phyloP scores from a whole-genome alignment of 2,888 invertebrate species.

The Caenorhabditis angaria region DNA sequence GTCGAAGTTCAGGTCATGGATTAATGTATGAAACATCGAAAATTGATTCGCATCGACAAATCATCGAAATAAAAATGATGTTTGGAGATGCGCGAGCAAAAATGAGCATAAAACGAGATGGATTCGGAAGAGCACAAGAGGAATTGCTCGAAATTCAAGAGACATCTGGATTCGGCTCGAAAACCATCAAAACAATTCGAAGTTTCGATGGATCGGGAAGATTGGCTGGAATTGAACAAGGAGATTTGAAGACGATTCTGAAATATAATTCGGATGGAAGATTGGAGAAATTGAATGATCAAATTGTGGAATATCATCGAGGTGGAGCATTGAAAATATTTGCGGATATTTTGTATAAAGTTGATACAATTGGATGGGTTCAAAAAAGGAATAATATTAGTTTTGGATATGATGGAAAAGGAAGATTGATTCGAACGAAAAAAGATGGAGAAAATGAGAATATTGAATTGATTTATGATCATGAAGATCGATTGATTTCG shows the following conservation, averaged over 20 bases:
- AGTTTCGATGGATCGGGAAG: slow-evolving; percentile 37
- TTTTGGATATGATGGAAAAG: slow-evolving; percentile 45
- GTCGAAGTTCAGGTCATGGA: slow-evolving; percentile 44
- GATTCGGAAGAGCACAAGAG: slow-evolving; percentile 31
- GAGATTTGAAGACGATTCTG: slow-evolving; percentile 14
- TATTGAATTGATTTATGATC: slow-evolving; percentile 18
- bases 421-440: slow-evolving; percentile 24
- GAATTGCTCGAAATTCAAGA: background rate
- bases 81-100: slow-evolving; percentile 32
- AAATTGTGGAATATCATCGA: slow-evolving; percentile 42
- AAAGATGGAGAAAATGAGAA: background rate
- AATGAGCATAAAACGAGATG: slow-evolving; percentile 34
- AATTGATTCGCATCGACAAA: slow-evolving; percentile 19
- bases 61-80: slow-evolving; percentile 28
- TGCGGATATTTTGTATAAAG: slow-evolving; percentile 30
- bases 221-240: slow-evolving; percentile 23
- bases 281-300: slow-evolving; percentile 40
- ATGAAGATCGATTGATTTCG: slow-evolving; percentile 21
- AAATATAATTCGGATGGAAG: slow-evolving; percentile 45
- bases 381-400: slow-evolving; percentile 10
- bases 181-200: background rate
- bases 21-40: slow-evolving; percentile 30
- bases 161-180: background rate
- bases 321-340: slow-evolving; percentile 46
- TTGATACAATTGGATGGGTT: slow-evolving; percentile 33